These are phyloP conservation scores for Elanus axillaris DNA, from an alignment of 2,113 vertebrate genomes.

Conservation along the genomic window DNA sequence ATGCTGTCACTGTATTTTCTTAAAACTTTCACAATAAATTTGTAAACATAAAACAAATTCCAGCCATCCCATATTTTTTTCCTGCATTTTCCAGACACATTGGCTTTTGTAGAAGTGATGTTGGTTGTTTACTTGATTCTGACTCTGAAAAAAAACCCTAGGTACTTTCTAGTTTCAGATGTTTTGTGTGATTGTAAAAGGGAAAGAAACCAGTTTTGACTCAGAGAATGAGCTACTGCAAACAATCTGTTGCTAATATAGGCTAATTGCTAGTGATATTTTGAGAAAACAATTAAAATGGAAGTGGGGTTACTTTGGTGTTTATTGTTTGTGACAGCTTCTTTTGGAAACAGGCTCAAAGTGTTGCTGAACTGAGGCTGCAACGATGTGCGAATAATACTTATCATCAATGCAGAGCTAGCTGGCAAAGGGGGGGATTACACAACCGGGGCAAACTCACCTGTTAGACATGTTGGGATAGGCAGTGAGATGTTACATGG, in stretches of 20 bases:
- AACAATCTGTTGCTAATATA: conserved; percentile 64
- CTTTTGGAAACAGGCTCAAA: conserved; percentile 52
- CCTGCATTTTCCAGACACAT: background rate
- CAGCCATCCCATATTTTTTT: conserved; percentile 1
- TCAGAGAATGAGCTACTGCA: conserved; percentile 40
- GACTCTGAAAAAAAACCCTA: background rate
- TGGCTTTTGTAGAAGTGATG: background rate
- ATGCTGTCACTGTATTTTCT: conserved; percentile 52
- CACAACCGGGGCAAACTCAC: background rate
- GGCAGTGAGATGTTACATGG: rapidly evolving
- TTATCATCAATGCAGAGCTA: background rate
- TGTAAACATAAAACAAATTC: background rate
- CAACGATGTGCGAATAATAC: conserved; percentile 35
- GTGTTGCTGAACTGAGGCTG: background rate
- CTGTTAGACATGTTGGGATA: background rate
- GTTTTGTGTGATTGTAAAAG: conserved; percentile 28
- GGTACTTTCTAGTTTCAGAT: conserved; percentile 50
- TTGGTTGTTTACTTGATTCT: conserved; percentile 11
- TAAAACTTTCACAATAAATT: conserved; percentile 52
- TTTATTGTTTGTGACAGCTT: conserved; percentile 57
- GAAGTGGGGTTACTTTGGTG: conserved; percentile 65
- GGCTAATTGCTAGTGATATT: conserved; percentile 67
- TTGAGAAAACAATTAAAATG: conserved; percentile 61
- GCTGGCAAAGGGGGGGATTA: background rate
- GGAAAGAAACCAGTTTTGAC: conserved; percentile 44